Evolutionary conservation across 2,888 invertebrate species (phyloP).

Genomic region (Syrista parreyssii): DNA sequence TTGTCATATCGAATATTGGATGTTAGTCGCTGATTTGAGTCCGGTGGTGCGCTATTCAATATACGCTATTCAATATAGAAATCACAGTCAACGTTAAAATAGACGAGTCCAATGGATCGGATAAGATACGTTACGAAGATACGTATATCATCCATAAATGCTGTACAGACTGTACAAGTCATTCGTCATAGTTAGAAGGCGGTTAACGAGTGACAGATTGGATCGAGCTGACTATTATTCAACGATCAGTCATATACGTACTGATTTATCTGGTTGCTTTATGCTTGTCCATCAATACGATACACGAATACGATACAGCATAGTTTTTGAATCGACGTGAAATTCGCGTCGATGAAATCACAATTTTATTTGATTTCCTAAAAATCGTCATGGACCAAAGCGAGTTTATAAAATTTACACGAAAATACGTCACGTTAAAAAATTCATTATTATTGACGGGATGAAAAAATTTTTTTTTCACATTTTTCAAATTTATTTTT

Average conservation of each 20-base stretch:
- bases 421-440: no score
- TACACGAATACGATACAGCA: no score
- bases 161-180: constrained; percentile 24
- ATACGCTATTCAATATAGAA: constrained; percentile 29
- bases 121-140: constrained; percentile 24
- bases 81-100: constrained; percentile 14
- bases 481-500: no score
- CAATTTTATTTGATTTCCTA: no score
- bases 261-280: constrained; percentile 24
- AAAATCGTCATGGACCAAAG: no score
- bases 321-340: no score
- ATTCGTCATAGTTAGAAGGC: constrained; percentile 48
- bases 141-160: constrained; percentile 5
- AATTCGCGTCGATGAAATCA: no score
- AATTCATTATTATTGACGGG: no score
- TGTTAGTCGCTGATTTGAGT: constrained; percentile 28
- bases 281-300: not conserved
- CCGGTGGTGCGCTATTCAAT: constrained; percentile 14
- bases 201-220: constrained; percentile 49
- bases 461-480: no score
- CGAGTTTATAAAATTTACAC: no score
- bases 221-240: constrained; percentile 45
- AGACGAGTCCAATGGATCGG: constrained; percentile 7
- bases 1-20: not conserved
- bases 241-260: constrained; percentile 38